Percentiles rank a stretch among this genome's conserved stretches.
Evolutionary conservation across 2,888 invertebrate species (phyloP).

Genomic region (Archips crataeganus): DNA sequence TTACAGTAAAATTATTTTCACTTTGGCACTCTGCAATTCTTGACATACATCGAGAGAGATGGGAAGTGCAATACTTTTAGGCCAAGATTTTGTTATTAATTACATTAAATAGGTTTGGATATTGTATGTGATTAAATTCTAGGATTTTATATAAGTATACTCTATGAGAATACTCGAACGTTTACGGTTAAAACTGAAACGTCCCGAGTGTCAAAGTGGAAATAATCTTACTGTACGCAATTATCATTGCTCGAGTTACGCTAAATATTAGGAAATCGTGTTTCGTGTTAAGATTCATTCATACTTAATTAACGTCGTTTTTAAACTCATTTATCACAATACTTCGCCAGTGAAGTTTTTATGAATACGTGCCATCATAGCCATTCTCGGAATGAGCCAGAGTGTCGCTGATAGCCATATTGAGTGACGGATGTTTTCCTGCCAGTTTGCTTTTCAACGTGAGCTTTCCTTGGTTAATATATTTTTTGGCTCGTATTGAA

Average conservation of each 20-base stretch:
- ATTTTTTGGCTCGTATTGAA: slow-evolving; percentile 37
- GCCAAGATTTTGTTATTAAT: too few relatives aligned
- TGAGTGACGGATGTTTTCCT: slow-evolving; percentile 79
- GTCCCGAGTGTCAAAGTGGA: too few relatives aligned
- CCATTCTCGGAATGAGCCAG: slow-evolving; percentile 67
- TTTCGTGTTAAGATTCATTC: slow-evolving; percentile 50
- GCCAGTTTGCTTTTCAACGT: slow-evolving; percentile 53
- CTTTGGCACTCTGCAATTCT: too few relatives aligned
- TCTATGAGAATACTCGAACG: too few relatives aligned
- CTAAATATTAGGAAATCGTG: not conserved
- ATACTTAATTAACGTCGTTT: slow-evolving; percentile 52
- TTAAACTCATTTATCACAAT: slow-evolving; percentile 53
- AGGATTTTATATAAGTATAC: too few relatives aligned
- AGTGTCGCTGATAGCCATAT: slow-evolving; percentile 64
- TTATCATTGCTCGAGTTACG: slow-evolving; percentile 7
- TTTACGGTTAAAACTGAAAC: too few relatives aligned
- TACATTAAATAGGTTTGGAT: too few relatives aligned
- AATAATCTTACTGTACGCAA: not conserved
- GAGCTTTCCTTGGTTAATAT: slow-evolving; percentile 24
- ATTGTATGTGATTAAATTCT: too few relatives aligned
- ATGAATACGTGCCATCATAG: slow-evolving; percentile 58
- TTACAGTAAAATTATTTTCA: too few relatives aligned
- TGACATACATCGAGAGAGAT: too few relatives aligned
- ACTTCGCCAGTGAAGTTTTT: slow-evolving; percentile 47
- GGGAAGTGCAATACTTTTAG: too few relatives aligned